phyloP scores from a whole-genome alignment of 92 coral and sea anemone species.

The Actinostola sp. region DNA sequence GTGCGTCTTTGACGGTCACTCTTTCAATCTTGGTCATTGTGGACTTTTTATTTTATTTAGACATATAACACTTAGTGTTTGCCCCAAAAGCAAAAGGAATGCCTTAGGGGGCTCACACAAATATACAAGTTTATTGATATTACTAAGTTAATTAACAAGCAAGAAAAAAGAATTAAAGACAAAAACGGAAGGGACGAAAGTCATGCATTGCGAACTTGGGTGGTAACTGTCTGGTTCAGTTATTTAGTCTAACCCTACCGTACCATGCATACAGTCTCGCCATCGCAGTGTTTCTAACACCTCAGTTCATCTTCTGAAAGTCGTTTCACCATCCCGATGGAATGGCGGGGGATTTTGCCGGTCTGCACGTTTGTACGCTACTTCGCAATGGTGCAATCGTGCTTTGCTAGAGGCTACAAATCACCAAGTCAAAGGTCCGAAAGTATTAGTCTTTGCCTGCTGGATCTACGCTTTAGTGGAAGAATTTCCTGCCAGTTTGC shows the following conservation, averaged over 20 bases:
- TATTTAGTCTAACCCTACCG: conserved; percentile 3
- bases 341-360: conserved; percentile 12
- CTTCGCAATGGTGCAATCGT: conserved; percentile 5
- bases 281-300: conserved; percentile 21
- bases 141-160: too few relatives aligned
- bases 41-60: too few relatives aligned
- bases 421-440: conserved; percentile 10
- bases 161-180: too few relatives aligned
- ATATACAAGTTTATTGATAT: too few relatives aligned
- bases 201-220: too few relatives aligned
- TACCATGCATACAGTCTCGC: conserved; percentile 26
- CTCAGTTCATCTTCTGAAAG: conserved; percentile 30
- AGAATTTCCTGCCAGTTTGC: conserved; percentile 18
- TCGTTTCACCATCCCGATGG: conserved; percentile 21
- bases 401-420: conserved; percentile 9
- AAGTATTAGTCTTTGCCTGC: background rate
- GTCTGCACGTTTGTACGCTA: conserved; percentile 23
- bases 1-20: background rate
- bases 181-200: too few relatives aligned
- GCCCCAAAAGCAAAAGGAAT: too few relatives aligned
- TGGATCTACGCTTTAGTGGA: conserved; percentile 25
- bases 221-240: conserved; percentile 20
- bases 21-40: conserved; percentile 2
- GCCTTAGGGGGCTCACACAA: too few relatives aligned
- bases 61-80: too few relatives aligned